These are phyloP conservation scores for Rhaphigaster nebulosa DNA, from an alignment of 2,888 invertebrate species.

Conservation along the genomic window DNA sequence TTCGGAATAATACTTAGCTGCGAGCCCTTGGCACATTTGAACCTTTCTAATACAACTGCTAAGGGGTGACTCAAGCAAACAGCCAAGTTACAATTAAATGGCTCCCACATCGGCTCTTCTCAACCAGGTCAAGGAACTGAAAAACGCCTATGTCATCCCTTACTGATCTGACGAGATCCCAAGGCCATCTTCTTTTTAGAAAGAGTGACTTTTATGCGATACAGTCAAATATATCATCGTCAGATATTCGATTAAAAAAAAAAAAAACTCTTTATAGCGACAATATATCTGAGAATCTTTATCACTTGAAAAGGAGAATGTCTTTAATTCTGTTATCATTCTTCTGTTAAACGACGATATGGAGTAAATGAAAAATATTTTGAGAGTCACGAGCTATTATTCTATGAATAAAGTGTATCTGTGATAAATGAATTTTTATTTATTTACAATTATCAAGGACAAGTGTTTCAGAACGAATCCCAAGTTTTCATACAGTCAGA, in stretches of 20 bases:
- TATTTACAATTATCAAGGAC: too few relatives aligned
- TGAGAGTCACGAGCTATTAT: too few relatives aligned
- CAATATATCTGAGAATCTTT: background rate
- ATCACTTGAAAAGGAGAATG: background rate
- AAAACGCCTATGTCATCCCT: constrained; percentile 30
- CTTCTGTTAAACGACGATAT: too few relatives aligned
- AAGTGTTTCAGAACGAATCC: too few relatives aligned
- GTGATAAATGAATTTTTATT: too few relatives aligned
- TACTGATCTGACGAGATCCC: background rate
- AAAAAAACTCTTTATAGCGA: background rate
- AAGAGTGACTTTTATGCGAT: background rate
- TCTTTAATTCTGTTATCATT: background rate
- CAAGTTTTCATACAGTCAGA: too few relatives aligned
- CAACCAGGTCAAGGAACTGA: constrained; percentile 34
- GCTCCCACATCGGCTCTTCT: background rate
- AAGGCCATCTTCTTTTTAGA: constrained; percentile 19
- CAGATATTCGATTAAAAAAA: background rate
- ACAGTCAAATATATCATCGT: background rate
- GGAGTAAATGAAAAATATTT: too few relatives aligned
- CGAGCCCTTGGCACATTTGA: constrained; percentile 26
- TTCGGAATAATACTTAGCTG: background rate
- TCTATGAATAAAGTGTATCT: too few relatives aligned
- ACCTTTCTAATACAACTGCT: constrained; percentile 12
- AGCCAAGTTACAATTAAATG: constrained; percentile 21
- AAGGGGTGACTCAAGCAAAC: constrained; percentile 35